phyloP scores from a whole-genome alignment of 2,797 vertebrate species.

The Premnoplex brunnescens region DNA sequence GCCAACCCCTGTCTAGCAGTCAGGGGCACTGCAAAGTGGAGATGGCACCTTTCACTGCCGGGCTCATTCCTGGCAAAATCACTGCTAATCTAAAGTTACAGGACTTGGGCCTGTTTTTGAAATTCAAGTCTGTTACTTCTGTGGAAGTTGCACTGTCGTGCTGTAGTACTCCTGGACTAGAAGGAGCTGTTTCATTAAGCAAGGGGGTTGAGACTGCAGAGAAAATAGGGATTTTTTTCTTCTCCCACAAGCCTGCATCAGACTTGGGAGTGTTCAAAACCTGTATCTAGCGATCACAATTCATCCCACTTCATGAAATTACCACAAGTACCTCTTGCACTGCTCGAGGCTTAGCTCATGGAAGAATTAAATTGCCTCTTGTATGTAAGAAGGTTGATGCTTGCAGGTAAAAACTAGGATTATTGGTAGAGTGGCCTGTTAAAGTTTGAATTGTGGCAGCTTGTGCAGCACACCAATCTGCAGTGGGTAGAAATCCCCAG shows the following conservation, averaged over 20 bases:
- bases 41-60: neutral
- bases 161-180: neutral
- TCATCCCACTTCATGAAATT: slow-evolving; percentile 48
- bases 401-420: slow-evolving; percentile 25
- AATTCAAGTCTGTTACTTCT: neutral
- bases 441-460: neutral
- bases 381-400: slow-evolving; percentile 7
- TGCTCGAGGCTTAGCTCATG: neutral
- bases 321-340: slow-evolving; percentile 18
- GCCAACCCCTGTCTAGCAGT: neutral
- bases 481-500: neutral
- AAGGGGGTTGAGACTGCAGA: neutral
- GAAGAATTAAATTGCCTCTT: slow-evolving; percentile 55
- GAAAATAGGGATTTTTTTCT: neutral
- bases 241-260: neutral
- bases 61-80: neutral
- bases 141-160: neutral
- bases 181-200: neutral
- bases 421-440: neutral
- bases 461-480: neutral
- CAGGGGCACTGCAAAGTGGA: neutral
- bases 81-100: neutral
- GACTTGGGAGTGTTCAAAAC: neutral
- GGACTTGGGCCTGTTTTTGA: neutral
- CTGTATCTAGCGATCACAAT: neutral